Base-by-base conservation (phyloP, 2,797 vertebrate species). In the Pyrocephalus nanus region DNA sequence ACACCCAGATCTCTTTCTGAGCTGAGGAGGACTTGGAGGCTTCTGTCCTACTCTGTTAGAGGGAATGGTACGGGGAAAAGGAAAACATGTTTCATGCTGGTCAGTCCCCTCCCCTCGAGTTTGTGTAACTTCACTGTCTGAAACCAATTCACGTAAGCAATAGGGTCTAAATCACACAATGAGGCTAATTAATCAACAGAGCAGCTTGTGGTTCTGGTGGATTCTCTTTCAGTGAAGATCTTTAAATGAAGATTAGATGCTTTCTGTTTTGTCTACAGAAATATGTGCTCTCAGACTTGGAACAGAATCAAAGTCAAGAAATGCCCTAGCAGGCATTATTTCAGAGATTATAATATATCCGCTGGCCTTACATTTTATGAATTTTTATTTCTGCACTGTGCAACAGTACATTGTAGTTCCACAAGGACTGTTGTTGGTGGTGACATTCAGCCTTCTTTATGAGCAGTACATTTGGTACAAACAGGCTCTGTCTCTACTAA, bases 151-250 rank as follows among this genome's bases (percentile, higher is more conserved):
- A 29, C 4, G 2, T 14, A 66, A 84, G 43, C 38, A 92, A 26
- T 40, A 64, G 12, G 15, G 12, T 72, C 19, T 77, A 72, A 77
- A 78, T 8, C 15, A 72, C 36, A 81, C 22, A 91, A n/a, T 51
- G 25, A 51, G 16, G 18, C 26, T 86, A 93, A 94, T 91, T 86
- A 77, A 74, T 90, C 69, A 86, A 74, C 42, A 50, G 27, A 90
- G 8, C 25, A 83, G 8, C 38, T 47, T 64, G 62, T 64, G 47
- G 14, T 61, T 81, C 38, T 14, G 0, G 1, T 47, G 30, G 42
- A 88, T 69, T 90, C 25, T 90, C 45, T 43, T 47, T 86, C 58
- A 55, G n/a, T 54, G 29, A 27, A 67, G 71, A 93, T 76, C 32
- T 88, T 73, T 71, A 67, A 69, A 51, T 50, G 38, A 78, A 86